phyloP scores from a whole-genome alignment of 2,113 vertebrate genomes.

The Picathartes gymnocephalus region DNA sequence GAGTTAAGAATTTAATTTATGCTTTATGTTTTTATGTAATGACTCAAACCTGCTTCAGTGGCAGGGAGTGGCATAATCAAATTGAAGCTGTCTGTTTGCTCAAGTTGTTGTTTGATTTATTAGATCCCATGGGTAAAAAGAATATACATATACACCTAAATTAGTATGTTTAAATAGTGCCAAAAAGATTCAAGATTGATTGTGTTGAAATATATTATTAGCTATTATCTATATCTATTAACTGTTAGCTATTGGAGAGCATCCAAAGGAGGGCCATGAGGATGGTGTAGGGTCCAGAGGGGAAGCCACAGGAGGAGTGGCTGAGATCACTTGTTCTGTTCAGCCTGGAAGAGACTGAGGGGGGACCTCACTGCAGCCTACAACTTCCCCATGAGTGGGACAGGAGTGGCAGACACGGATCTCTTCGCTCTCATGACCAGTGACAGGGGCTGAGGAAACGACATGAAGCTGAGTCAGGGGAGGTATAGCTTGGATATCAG shows the following conservation, averaged over 20 bases:
- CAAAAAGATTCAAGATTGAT: background rate
- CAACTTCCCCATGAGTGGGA: background rate
- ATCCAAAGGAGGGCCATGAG: background rate
- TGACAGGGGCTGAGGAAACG: background rate
- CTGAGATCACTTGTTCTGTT: background rate
- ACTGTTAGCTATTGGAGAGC: background rate
- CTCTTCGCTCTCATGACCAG: background rate
- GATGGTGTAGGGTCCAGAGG: background rate
- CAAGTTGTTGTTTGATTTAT: background rate
- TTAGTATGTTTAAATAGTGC: background rate
- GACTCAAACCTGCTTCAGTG: background rate
- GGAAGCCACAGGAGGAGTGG: background rate
- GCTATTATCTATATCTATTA: background rate
- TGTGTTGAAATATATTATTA: background rate
- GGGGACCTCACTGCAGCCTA: background rate
- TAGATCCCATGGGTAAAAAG: background rate
- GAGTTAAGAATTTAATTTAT: constrained; percentile 13
- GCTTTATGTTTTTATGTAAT: background rate
- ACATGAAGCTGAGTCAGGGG: background rate
- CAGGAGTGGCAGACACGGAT: background rate
- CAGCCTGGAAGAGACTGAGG: background rate
- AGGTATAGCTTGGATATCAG: background rate
- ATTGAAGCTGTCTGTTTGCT: background rate
- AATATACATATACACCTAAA: background rate
- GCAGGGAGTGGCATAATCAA: background rate